Base-by-base conservation (phyloP, 1,140 invertebrate species). In the Hydropsyche tenuis region DNA sequence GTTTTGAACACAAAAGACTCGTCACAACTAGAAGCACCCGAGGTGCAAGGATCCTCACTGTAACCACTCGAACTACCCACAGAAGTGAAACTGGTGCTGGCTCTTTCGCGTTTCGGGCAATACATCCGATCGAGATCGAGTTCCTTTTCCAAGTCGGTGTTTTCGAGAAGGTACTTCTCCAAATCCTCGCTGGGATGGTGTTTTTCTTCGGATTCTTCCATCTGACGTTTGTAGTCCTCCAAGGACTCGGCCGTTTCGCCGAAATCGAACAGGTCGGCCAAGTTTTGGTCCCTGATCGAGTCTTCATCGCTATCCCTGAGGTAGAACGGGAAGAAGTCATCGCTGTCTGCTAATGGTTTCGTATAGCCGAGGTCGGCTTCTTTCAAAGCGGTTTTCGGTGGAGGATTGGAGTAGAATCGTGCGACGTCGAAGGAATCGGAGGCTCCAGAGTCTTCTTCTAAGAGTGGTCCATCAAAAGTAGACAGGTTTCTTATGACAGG, bases 41-140 rank as follows among this genome's bases (percentile, higher is more conserved):
- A 72, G 20, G 53, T 37, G 48, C 56, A 76, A 9, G 68, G 60
- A 80, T 84, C 84, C 73, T 85, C 85, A 71, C 84, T 84, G 68
- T 84, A 81, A 77, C 85, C 85, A 77, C 84, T 84, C 0, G 84
- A 84, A 73, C 84, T 84, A 73, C 84, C 84, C 0, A 73, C 71
- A 0, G 83, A 83, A 12, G 84, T 85, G 68, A 85, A 85, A 76
- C 84, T 85, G 51, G 84, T 85, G 80, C 84, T 85, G 9, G 85
- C 84, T 77, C 84, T 74, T 68, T 85, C 83, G 63, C 84, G 81
- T 80, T 84, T 85, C 70, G 84, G 80, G 73, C 83, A 82, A 77
- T 82, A 83, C 1, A 82, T 81, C 1, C 80, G 80, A n/a, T 83
- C 82, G 27, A 82, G 82, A 7, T 82, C 82, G 25, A 82, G 82